phyloP scores from a whole-genome alignment of 1,140 invertebrate genomes.

The Brachionus paranguensis region DNA sequence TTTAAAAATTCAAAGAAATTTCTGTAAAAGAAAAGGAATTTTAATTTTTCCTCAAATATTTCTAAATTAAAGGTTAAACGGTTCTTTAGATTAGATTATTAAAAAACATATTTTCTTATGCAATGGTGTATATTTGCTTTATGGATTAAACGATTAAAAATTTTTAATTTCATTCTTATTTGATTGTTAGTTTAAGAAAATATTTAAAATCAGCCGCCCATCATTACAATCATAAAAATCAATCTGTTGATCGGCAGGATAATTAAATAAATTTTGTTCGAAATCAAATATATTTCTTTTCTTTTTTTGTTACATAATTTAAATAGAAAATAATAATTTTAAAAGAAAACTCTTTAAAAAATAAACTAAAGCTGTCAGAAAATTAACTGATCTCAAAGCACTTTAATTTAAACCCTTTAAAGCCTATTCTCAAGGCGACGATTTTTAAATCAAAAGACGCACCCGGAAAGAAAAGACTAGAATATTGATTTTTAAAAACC shows the following conservation, averaged over 20 bases:
- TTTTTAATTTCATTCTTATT: background rate
- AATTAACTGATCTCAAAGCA: background rate
- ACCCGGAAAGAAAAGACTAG: background rate
- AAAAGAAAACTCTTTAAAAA: background rate
- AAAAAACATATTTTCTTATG: background rate
- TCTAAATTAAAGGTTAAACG: background rate
- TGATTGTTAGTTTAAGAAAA: background rate
- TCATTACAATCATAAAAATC: background rate
- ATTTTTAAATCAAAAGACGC: background rate
- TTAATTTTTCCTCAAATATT: no score
- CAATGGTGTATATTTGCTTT: background rate
- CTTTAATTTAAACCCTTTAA: background rate
- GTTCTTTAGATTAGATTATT: background rate
- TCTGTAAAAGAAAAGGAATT: no score
- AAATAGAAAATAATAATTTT: background rate
- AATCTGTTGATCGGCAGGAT: background rate
- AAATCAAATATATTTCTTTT: background rate
- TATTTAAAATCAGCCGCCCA: background rate
- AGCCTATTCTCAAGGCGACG: background rate
- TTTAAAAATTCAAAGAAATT: no score
- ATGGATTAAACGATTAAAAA: background rate
- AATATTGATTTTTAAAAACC: background rate
- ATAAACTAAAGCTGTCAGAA: background rate
- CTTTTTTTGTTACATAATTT: background rate
- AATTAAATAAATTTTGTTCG: background rate